Conservation (phyloP, 2,113 vertebrate genomes). For the Stercorarius parasiticus region DNA sequence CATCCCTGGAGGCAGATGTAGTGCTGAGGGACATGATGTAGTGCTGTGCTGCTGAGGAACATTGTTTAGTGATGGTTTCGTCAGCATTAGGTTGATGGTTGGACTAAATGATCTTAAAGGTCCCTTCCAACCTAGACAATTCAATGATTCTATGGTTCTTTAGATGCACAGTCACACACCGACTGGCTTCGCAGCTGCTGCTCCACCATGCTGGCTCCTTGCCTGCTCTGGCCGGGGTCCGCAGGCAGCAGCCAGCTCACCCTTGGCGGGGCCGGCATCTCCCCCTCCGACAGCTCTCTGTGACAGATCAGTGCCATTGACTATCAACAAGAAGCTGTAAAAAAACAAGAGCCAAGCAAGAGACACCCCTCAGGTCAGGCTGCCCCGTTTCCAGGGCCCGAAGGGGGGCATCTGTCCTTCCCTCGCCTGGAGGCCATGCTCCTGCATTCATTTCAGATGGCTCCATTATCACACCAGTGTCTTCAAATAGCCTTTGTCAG, state of each 20-base stretch:
- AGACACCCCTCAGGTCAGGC: background rate
- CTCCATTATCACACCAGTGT: background rate
- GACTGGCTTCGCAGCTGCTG: accelerated
- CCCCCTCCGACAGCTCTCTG: background rate
- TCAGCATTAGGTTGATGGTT: background rate
- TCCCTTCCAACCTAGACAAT: background rate
- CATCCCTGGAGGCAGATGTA: background rate
- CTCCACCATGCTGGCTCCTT: background rate
- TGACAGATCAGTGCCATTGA: background rate
- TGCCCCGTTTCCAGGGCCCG: background rate
- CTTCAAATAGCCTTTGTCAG: background rate
- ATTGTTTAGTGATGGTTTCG: background rate
- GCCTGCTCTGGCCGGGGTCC: accelerated
- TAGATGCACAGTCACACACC: accelerated
- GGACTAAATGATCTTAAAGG: background rate
- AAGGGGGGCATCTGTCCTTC: background rate
- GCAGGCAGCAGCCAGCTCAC: background rate
- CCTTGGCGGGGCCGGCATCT: accelerated
- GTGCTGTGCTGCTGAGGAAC: background rate
- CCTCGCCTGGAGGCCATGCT: accelerated
- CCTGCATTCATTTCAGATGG: background rate
- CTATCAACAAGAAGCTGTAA: background rate
- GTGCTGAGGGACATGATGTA: no score
- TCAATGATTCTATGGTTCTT: background rate
- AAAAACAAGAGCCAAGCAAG: background rate